A percentile compares a stretch with the other conserved stretches of the same genome.
Evolutionary conservation across 1,140 invertebrate species (phyloP).

Genomic region (Himalopsyche phryganea): DNA sequence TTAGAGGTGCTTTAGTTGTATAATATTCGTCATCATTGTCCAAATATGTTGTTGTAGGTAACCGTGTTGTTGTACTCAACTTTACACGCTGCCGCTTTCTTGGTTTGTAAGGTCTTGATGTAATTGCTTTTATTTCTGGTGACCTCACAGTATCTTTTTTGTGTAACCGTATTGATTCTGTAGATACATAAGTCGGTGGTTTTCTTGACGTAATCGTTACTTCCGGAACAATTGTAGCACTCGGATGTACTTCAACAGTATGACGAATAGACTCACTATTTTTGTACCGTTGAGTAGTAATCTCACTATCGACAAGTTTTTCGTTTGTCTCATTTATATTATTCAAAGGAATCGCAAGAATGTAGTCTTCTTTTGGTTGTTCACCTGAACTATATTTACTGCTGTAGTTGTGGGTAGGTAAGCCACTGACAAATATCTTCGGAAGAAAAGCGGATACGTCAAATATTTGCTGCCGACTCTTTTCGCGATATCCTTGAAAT

Average conservation of each 20-base stretch:
- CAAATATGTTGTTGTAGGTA: background rate
- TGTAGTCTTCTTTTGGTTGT: slow-evolving; percentile 3
- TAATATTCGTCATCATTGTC: too few relatives aligned
- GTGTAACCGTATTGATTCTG: too few relatives aligned
- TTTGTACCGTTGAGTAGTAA: too few relatives aligned
- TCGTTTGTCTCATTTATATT: background rate
- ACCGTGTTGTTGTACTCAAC: background rate
- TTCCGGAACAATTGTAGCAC: background rate
- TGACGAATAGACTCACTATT: background rate
- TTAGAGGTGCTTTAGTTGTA: too few relatives aligned
- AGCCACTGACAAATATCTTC: slow-evolving; percentile 6
- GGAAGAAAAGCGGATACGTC: slow-evolving; percentile 41
- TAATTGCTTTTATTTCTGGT: background rate
- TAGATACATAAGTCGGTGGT: background rate
- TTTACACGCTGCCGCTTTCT: slow-evolving; percentile 8
- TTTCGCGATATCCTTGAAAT: background rate
- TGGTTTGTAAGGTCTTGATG: slow-evolving; percentile 4
- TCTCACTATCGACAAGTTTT: background rate
- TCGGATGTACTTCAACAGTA: slow-evolving; percentile 5
- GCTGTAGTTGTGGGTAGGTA: slow-evolving; percentile 21
- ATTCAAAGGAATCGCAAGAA: background rate
- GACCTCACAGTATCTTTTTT: too few relatives aligned
- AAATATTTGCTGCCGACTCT: slow-evolving; percentile 25
- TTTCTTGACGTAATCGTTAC: background rate
- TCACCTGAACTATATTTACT: slow-evolving; percentile 27